Evolutionary conservation across 2,113 vertebrate genomes (phyloP).

Genomic region (Prochilodus magdalenae): DNA sequence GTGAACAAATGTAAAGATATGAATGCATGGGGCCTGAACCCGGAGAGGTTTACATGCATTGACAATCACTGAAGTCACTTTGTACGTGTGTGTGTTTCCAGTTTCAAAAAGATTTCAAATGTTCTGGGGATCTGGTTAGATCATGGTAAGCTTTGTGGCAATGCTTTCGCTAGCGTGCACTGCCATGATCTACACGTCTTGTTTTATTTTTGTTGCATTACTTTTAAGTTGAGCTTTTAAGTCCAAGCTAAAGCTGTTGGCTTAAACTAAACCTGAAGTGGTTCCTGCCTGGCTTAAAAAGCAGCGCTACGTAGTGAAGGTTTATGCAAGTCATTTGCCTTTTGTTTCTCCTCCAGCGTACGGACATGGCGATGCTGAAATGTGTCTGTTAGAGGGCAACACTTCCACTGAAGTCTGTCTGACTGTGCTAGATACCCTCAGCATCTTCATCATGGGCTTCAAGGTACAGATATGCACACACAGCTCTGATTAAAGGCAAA

Average conservation of each 20-base stretch:
- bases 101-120: slow-evolving; percentile 92
- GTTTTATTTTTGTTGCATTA: too few species aligned
- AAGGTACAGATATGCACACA: slow-evolving; percentile 79
- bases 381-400: slow-evolving; percentile 92
- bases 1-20: neutral
- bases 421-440: slow-evolving; percentile 92
- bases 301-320: too few species aligned
- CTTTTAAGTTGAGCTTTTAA: too few species aligned
- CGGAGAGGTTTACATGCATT: neutral
- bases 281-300: neutral
- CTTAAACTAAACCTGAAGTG: neutral
- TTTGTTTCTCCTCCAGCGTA: slow-evolving; percentile 79
- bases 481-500: too few species aligned
- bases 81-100: slow-evolving; percentile 73
- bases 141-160: slow-evolving; percentile 82
- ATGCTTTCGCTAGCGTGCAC: too few species aligned
- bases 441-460: slow-evolving; percentile 92
- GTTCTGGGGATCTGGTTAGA: slow-evolving; percentile 92
- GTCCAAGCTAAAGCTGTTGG: neutral
- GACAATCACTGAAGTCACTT: slow-evolving; percentile 20
- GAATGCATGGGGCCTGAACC: neutral
- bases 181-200: too few species aligned
- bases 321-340: neutral
- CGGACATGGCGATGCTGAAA: slow-evolving; percentile 89
- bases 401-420: slow-evolving; percentile 95